phyloP scores from a whole-genome alignment of 1,140 invertebrate species.

The Drosophila yakuba region DNA sequence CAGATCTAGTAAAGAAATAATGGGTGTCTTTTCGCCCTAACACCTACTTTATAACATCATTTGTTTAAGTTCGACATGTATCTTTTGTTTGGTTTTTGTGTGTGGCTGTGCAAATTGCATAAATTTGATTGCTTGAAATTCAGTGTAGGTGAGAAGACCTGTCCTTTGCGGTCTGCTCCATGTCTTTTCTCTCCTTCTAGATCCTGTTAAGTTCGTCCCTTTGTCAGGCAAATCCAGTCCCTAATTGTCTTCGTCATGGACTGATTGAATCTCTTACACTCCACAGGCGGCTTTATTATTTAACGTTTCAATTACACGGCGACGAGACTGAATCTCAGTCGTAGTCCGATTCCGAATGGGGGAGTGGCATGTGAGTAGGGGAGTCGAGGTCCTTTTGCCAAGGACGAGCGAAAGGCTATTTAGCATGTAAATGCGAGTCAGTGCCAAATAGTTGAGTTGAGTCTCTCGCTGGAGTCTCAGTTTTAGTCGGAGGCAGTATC shows the following conservation, averaged over 20 bases:
- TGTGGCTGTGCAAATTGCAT: slow-evolving; percentile 56
- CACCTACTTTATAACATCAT: not conserved
- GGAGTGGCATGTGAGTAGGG: slow-evolving; percentile 24
- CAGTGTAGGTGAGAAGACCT: slow-evolving; percentile 33
- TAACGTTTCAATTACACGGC: slow-evolving; percentile 77
- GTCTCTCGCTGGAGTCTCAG: slow-evolving; percentile 24
- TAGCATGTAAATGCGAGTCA: slow-evolving; percentile 79
- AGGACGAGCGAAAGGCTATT: slow-evolving; percentile 55
- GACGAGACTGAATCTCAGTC: slow-evolving; percentile 26
- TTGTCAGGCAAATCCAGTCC: slow-evolving; percentile 46
- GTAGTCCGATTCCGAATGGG: slow-evolving; percentile 56
- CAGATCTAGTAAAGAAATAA: not conserved
- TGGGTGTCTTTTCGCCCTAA: no score
- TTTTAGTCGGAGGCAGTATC: slow-evolving; percentile 44
- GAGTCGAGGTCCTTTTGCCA: slow-evolving; percentile 54
- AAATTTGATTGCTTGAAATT: slow-evolving; percentile 72
- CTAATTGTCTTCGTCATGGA: slow-evolving; percentile 70
- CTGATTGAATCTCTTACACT: slow-evolving; percentile 76
- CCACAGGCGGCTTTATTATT: slow-evolving; percentile 77
- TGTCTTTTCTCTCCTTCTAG: not conserved
- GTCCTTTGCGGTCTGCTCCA: not conserved
- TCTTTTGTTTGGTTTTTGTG: slow-evolving; percentile 19
- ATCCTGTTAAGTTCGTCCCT: slow-evolving; percentile 27
- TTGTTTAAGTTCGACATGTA: slow-evolving; percentile 1
- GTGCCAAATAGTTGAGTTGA: slow-evolving; percentile 73